Base-by-base conservation (phyloP, 2,888 invertebrate species). In the Chymomyza fuscimana region DNA sequence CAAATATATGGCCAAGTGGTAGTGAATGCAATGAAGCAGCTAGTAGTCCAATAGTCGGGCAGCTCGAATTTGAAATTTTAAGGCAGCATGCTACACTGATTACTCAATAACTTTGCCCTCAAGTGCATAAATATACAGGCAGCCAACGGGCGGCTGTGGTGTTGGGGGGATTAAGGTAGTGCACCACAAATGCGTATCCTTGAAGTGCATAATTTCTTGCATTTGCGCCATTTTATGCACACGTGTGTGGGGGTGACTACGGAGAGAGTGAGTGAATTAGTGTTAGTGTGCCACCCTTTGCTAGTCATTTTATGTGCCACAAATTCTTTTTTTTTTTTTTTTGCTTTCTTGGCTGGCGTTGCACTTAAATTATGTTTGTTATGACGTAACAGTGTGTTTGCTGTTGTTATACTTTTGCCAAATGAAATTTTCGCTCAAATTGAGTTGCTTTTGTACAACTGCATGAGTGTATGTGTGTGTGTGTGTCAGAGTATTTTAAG, bases 61-160 rank as follows among this genome's bases (percentile, higher is more conserved):
- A 65, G 63, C 46, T 69, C 63, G 68, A 51, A 72, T 73, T 64
- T 61, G 58, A 72, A 72, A 79, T 86, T 86, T 87, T 79, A 87
- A 87, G 86, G 60, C 36, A 32, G 66, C 70, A 70, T 60, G 70
- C 67, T 66, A 66, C 59, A 79, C 89, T 86, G 88, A 86, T 87
- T 86, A 87, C 88, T 88, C 88, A 87, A 87, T 86, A 88, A 87
- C 87, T 86, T 83, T 86, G 63, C 86, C 79, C 63, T 69, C 70
- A 71, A 86, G 83, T 83, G 75, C 88, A 83, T 87, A 86, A 87
- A 83, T 46, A 75, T 77, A 81, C 86, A 70, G 69, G 69, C 69
- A 29, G 10, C 10, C 16, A 16, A n/a, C 25, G 25, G 25, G 25
- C 4, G 25, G 25, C 2, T 3, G 25, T 4, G 25, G 25, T 25